Conservation (phyloP, 1,140 invertebrate genomes). For the Aradophagus sp. region DNA sequence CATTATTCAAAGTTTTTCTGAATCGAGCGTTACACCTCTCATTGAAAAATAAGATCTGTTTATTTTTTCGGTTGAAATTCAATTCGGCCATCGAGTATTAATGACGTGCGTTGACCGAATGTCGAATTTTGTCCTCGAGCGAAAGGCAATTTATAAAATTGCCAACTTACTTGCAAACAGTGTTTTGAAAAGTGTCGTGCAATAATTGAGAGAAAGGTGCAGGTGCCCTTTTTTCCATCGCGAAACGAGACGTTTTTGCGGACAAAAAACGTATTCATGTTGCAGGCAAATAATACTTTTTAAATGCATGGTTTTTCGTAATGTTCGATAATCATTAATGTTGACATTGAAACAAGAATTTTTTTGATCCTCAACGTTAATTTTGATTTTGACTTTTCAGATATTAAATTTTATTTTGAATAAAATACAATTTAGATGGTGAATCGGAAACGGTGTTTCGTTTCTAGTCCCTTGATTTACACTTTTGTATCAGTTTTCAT, state of each 20-base stretch:
- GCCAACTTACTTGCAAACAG: conserved; percentile 4
- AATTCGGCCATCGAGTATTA: conserved; percentile 14
- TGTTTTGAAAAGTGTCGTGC: conserved; percentile 7
- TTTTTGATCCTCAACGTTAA: too few species aligned
- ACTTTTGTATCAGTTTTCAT: too few species aligned
- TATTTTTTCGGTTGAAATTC: conserved; percentile 12
- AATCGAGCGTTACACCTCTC: conserved; percentile 8
- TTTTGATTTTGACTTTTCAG: too few species aligned
- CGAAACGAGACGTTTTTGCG: neutral
- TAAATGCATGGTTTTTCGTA: too few species aligned
- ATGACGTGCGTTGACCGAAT: conserved; percentile 19
- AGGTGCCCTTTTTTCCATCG: conserved; percentile 20
- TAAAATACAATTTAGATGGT: too few species aligned
- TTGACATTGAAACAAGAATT: too few species aligned
- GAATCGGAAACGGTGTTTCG: too few species aligned
- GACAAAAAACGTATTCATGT: too few species aligned
- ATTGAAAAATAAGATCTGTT: conserved; percentile 3
- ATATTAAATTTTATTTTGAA: too few species aligned
- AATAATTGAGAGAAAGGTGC: conserved; percentile 34
- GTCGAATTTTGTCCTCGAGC: conserved; percentile 11
- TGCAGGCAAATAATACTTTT: too few species aligned
- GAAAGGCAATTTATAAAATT: conserved; percentile 35
- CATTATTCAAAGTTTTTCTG: conserved; percentile 1
- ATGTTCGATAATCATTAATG: too few species aligned
- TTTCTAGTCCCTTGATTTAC: too few species aligned